Conservation (phyloP, 1,140 invertebrate species). For the Drosophila trapezifrons region DNA sequence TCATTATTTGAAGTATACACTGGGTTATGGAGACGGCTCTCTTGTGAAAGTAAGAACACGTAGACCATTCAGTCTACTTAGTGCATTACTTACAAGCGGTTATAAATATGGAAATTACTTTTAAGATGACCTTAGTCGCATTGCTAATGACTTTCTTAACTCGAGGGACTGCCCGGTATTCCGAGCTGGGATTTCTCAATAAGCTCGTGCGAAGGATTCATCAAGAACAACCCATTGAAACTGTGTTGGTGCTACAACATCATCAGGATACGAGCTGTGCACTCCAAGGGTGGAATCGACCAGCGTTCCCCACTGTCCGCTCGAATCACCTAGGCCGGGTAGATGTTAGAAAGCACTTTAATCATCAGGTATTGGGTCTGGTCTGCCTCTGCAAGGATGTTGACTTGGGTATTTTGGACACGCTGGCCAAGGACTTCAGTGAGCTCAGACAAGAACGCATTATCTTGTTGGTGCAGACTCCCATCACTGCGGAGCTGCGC, state of each 20-base stretch:
- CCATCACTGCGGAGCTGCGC: not conserved
- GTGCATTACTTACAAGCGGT: not conserved
- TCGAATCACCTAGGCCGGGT: not conserved
- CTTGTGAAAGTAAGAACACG: not conserved
- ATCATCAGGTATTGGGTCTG: not conserved
- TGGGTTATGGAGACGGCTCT: not conserved
- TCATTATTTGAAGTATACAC: not conserved
- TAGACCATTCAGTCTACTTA: not conserved
- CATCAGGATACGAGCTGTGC: not conserved
- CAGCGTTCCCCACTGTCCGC: conserved; percentile 13
- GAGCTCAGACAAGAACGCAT: conserved; percentile 5
- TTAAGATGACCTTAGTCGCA: not conserved
- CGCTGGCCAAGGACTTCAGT: conserved; percentile 14
- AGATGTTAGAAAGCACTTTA: not conserved
- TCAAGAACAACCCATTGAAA: not conserved
- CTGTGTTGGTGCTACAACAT: conserved; percentile 11
- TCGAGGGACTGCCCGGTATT: not conserved
- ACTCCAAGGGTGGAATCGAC: not conserved
- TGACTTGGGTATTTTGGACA: conserved; percentile 1
- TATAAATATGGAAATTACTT: not conserved
- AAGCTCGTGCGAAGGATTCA: conserved; percentile 6
- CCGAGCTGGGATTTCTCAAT: not conserved
- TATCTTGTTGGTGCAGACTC: conserved; percentile 3
- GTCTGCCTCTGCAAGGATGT: conserved; percentile 20
- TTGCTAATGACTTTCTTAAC: not conserved